Conservation (phyloP, 1,140 invertebrate species). For the Homarus americanus region DNA sequence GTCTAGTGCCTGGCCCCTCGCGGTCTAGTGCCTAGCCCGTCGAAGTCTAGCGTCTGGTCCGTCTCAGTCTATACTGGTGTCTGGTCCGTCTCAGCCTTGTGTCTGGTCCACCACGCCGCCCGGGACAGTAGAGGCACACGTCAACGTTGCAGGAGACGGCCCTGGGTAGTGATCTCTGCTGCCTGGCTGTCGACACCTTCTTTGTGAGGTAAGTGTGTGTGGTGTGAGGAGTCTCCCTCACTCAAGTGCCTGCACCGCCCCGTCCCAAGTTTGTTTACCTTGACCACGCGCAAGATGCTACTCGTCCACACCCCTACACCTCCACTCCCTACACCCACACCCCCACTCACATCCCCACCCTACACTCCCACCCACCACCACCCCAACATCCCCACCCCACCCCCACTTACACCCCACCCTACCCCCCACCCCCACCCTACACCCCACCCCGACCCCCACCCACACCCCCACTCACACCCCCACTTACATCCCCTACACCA, state of each 20-base stretch:
- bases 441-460: not conserved
- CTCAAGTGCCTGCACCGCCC: constrained; percentile 48
- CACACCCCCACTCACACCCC: not conserved
- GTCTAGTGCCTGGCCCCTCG: too few relatives aligned
- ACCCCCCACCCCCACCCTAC: not conserved
- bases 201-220: constrained; percentile 44
- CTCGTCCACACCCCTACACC: too few relatives aligned
- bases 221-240: constrained; percentile 26
- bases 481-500: not conserved
- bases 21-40: too few relatives aligned
- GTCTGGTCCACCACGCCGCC: not conserved
- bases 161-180: not conserved
- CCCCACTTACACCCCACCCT: not conserved
- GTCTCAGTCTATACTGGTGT: too few relatives aligned
- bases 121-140: not conserved
- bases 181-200: constrained; percentile 42
- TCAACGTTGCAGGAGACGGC: not conserved
- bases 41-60: too few relatives aligned
- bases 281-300: too few relatives aligned
- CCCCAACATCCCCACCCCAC: not conserved
- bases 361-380: not conserved
- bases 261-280: constrained; percentile 42
- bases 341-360: not conserved
- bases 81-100: not conserved
- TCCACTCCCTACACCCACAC: not conserved